Evolutionary conservation across 2,888 invertebrate genomes (phyloP).

Genomic region (Euplagia quadripunctaria): DNA sequence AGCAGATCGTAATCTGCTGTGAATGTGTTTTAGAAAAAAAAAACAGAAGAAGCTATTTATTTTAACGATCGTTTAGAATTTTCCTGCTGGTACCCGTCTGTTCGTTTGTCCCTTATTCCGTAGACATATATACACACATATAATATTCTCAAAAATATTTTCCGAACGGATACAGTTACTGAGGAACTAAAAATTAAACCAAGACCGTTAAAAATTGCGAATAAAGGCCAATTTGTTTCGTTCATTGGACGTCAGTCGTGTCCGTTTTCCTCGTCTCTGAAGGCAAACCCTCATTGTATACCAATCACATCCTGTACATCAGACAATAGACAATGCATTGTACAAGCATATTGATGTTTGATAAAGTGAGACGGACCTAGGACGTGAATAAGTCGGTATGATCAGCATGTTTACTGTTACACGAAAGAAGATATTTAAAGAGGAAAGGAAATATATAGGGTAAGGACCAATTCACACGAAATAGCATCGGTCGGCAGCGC

Average conservation of each 20-base stretch:
- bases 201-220: constrained; percentile 43
- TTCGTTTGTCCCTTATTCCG: no score
- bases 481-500: not conserved
- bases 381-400: no score
- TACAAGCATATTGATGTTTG: not conserved
- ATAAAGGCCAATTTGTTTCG: constrained; percentile 40
- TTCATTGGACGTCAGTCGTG: constrained; percentile 30
- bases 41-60: no score
- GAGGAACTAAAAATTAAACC: constrained; percentile 33
- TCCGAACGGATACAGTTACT: not conserved
- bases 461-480: not conserved
- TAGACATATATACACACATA: no score
- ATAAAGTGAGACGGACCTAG: not conserved
- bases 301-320: constrained; percentile 33
- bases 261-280: constrained; percentile 36
- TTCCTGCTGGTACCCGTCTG: no score
- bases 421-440: no score
- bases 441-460: not conserved
- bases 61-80: no score
- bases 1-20: no score
- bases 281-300: constrained; percentile 45
- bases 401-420: no score
- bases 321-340: constrained; percentile 21
- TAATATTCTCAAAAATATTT: not conserved
- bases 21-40: no score